A percentile compares a stretch with the other conserved stretches of the same genome.
Conservation (phyloP, 2,797 vertebrate species). For the Anguilla obscura region DNA sequence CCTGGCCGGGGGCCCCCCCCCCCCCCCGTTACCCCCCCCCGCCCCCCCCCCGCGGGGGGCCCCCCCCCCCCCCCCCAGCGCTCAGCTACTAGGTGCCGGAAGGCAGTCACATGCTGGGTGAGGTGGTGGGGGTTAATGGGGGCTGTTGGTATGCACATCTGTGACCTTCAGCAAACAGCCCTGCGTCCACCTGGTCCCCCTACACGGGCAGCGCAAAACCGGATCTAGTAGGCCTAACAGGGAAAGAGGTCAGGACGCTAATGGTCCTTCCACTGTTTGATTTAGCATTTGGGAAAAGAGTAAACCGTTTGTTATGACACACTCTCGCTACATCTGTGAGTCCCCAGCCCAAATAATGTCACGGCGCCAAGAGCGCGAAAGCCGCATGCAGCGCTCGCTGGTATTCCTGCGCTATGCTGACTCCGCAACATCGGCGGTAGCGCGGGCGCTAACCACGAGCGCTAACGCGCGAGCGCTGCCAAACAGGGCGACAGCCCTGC, state of each 20-base stretch:
- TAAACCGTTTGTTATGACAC: not conserved
- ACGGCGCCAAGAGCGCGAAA: not conserved
- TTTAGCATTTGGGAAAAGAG: not conserved
- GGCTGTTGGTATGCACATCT: not conserved
- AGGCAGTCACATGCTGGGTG: not conserved
- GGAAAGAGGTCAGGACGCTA: not conserved
- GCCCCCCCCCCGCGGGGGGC: too few relatives aligned
- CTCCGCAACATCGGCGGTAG: not conserved
- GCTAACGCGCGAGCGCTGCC: not conserved
- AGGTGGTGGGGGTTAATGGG: not conserved
- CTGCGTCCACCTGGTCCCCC: not conserved
- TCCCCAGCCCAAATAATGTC: not conserved
- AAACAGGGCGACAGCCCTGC: not conserved
- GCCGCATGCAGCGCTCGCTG: not conserved
- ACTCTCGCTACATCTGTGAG: not conserved
- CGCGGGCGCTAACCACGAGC: not conserved
- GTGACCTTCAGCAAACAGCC: constrained; percentile 20
- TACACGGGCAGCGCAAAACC: not conserved
- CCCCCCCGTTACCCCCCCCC: too few relatives aligned
- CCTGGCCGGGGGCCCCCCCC: too few relatives aligned
- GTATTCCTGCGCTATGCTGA: not conserved
- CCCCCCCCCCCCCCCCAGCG: too few relatives aligned
- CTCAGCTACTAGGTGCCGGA: constrained; percentile 11
- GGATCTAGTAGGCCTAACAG: not conserved
- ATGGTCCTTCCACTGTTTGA: not conserved